A percentile compares a stretch with the other conserved stretches of the same genome.
Evolutionary conservation across 2,113 vertebrate genomes (phyloP).

Genomic region (Tauraco erythrolophus): DNA sequence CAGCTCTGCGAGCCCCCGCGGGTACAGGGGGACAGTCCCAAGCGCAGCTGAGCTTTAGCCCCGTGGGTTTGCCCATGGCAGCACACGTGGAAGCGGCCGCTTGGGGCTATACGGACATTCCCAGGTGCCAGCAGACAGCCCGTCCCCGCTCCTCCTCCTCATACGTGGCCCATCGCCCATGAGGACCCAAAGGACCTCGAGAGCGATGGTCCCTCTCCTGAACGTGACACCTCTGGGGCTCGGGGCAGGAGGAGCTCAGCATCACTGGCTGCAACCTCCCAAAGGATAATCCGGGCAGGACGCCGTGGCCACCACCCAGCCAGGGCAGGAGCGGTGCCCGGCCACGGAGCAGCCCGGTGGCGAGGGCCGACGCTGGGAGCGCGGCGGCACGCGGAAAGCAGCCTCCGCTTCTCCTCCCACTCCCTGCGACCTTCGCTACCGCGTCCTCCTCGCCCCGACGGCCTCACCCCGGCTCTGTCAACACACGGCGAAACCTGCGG

Average conservation of each 20-base stretch:
- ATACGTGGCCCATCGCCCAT: neutral
- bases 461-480: neutral
- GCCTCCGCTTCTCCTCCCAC: neutral
- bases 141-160: neutral
- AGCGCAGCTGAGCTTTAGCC: too few species aligned
- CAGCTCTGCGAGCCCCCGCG: accelerated
- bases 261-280: neutral
- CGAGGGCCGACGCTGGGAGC: neutral
- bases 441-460: neutral
- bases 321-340: accelerated
- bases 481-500: neutral
- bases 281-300: neutral
- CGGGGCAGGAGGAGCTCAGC: neutral
- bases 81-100: neutral
- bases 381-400: accelerated
- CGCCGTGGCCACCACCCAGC: accelerated
- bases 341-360: neutral
- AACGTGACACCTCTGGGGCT: neutral
- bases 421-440: neutral
- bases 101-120: neutral
- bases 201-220: neutral
- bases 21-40: neutral
- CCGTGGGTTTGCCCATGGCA: neutral
- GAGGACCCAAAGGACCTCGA: neutral
- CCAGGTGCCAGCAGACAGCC: neutral